Conservation (phyloP, 2,888 invertebrate genomes). For the Cataglyphis livida region DNA sequence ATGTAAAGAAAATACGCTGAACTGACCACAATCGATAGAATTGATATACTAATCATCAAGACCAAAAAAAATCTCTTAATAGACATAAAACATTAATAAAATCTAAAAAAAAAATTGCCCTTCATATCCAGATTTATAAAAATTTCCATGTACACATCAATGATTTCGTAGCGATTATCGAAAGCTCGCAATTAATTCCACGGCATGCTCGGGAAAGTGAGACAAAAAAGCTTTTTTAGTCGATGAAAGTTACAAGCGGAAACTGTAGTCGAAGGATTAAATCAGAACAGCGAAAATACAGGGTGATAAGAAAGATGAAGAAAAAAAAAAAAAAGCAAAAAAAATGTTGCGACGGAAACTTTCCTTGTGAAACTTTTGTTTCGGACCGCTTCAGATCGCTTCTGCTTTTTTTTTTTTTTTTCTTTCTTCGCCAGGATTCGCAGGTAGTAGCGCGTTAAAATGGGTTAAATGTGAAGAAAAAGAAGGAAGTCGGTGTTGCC, state of each 20-base stretch:
- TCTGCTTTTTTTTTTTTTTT: neutral
- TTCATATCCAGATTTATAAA: neutral
- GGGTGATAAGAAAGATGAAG: neutral
- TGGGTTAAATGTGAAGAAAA: conserved; percentile 13
- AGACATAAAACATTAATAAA: neutral
- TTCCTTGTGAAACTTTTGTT: conserved; percentile 33
- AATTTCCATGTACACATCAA: neutral
- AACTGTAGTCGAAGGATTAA: conserved; percentile 32
- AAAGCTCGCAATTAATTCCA: neutral
- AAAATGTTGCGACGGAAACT: conserved; percentile 17
- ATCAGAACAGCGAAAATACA: conserved; percentile 2
- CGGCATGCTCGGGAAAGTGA: neutral
- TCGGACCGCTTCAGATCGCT: neutral
- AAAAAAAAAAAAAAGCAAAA: neutral
- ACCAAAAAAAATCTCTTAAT: neutral
- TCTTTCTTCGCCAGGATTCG: conserved; percentile 1
- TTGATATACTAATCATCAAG: neutral
- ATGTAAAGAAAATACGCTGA: neutral
- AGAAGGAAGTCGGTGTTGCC: neutral
- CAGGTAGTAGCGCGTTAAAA: conserved; percentile 30
- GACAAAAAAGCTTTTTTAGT: neutral
- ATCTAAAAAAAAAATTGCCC: neutral
- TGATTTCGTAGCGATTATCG: neutral
- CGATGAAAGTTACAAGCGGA: conserved; percentile 21
- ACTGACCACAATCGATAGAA: neutral